Percentiles rank a stretch among this genome's conserved stretches.
These are phyloP conservation scores for Cordilura impudica DNA, from an alignment of 2,888 invertebrate genomes.

Conservation along the genomic window DNA sequence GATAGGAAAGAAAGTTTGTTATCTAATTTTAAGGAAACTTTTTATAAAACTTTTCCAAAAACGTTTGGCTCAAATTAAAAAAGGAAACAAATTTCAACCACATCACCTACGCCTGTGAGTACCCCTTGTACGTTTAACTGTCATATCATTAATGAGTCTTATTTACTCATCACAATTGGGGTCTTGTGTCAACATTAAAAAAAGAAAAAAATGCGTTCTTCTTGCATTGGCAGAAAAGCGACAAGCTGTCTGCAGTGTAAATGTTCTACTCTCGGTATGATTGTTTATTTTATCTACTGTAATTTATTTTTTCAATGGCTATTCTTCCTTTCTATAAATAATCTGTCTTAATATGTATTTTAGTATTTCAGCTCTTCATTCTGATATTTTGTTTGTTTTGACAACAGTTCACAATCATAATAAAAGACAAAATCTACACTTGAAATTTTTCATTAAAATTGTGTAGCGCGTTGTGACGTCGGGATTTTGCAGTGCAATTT, in stretches of 20 bases:
- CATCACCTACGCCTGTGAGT: not conserved
- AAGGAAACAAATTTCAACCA: no score
- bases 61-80: no score
- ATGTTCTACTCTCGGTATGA: not conserved
- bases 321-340: slow-evolving; percentile 53
- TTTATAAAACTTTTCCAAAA: no score
- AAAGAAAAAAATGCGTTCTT: slow-evolving; percentile 9
- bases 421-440: slow-evolving; percentile 54
- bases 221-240: slow-evolving; percentile 24
- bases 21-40: no score
- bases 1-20: no score
- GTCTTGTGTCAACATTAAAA: slow-evolving; percentile 37
- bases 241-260: slow-evolving; percentile 48
- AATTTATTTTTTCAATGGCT: slow-evolving; percentile 58
- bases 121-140: slow-evolving; percentile 11
- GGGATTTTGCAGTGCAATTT: slow-evolving; percentile 20
- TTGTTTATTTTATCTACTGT: slow-evolving; percentile 56
- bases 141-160: slow-evolving; percentile 6
- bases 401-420: slow-evolving; percentile 37
- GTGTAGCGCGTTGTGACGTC: slow-evolving; percentile 18
- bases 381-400: slow-evolving; percentile 54
- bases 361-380: slow-evolving; percentile 5
- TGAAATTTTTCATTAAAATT: slow-evolving; percentile 60
- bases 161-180: slow-evolving; percentile 25
- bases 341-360: slow-evolving; percentile 41